Percentiles rank a stretch among this genome's conserved stretches.
Conservation (phyloP, 2,797 vertebrate species). For the Cephalopachus bancanus region DNA sequence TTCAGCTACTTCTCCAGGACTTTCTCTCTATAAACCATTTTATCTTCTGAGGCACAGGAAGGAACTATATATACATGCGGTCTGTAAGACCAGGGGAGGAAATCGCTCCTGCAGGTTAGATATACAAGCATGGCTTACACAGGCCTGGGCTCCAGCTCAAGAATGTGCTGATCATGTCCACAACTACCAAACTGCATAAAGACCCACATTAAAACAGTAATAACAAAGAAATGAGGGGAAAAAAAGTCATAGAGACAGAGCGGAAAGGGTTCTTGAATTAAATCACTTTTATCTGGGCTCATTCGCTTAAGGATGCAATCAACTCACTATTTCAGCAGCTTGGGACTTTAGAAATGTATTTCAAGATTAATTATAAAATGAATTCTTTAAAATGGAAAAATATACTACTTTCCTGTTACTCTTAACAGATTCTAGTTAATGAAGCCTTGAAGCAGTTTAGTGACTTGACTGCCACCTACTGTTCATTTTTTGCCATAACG, state of each 20-base stretch:
- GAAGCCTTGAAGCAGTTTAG: slow-evolving; percentile 85
- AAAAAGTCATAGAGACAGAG: slow-evolving; percentile 43
- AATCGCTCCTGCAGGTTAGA: slow-evolving; percentile 56
- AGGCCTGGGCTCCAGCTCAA: slow-evolving; percentile 10
- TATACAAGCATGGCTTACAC: slow-evolving; percentile 23
- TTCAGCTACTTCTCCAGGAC: slow-evolving; percentile 3
- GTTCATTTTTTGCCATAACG: slow-evolving; percentile 76
- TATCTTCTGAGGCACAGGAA: not conserved
- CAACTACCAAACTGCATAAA: not conserved
- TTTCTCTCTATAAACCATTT: not conserved
- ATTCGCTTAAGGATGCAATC: slow-evolving; percentile 60
- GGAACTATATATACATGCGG: not conserved
- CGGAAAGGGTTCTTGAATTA: slow-evolving; percentile 18
- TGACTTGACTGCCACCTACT: slow-evolving; percentile 91
- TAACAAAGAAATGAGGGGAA: not conserved
- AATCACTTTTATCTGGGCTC: slow-evolving; percentile 74
- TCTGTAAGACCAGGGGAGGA: not conserved
- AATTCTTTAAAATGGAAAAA: slow-evolving; percentile 83
- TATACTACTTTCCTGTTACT: slow-evolving; percentile 59
- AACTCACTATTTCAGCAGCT: slow-evolving; percentile 38
- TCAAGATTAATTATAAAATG: slow-evolving; percentile 82
- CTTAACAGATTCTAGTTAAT: slow-evolving; percentile 44
- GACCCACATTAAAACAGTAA: slow-evolving; percentile 54
- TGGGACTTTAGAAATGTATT: slow-evolving; percentile 74
- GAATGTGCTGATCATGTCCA: slow-evolving; percentile 35